Base-by-base conservation (phyloP, 2,888 invertebrate genomes). In the Hofmannophila pseudospretella region DNA sequence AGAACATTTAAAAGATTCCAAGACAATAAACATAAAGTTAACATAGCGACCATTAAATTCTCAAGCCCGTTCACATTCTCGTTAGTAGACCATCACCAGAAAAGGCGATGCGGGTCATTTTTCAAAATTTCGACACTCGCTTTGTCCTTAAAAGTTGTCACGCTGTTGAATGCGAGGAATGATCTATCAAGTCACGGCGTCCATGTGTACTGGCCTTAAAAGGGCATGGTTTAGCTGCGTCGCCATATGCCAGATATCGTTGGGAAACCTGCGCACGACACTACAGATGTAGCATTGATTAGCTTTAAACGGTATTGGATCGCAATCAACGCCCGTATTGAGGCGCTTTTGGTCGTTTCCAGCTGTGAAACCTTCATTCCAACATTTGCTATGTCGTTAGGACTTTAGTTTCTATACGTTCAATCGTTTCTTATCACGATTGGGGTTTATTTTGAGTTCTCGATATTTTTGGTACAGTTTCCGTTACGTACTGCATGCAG, bases 211-310 rank as follows among this genome's bases (percentile, higher is more conserved):
- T 40, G 39, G 44, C 80, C 77, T 50, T 79, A 75, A 66, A 78
- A 57, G 81, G 84, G 38, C 43, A 54, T 45, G 74, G 65, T 72
- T 75, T 78, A 80, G 78, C 47, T 58, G 71, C 80, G 77, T 47
- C 58, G 72, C 80, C 82, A 82, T 82, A 78, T 81, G 80, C 64
- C 59, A 54, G 59, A 54, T 56, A 13, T 3, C 23, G 58, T 67
- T 68, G 59, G 51, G 63, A 60, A 68, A 69, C 59, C 59, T 44
- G 53, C 38, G 57, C 63, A 61, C 52, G 58, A 58, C 53, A 45
- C 49, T 67, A 61, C 71, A 75, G 67, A 75, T 78, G 62, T 49
- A 54, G 70, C 64, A 71, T 76, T 70, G 70, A 75, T 80, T 76
- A 72, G 63, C 73, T 77, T 58, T 69, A 72, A 69, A 73, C 69